Evolutionary conservation across 1,140 invertebrate genomes (phyloP).

Genomic region (Spodoptera frugiperda): DNA sequence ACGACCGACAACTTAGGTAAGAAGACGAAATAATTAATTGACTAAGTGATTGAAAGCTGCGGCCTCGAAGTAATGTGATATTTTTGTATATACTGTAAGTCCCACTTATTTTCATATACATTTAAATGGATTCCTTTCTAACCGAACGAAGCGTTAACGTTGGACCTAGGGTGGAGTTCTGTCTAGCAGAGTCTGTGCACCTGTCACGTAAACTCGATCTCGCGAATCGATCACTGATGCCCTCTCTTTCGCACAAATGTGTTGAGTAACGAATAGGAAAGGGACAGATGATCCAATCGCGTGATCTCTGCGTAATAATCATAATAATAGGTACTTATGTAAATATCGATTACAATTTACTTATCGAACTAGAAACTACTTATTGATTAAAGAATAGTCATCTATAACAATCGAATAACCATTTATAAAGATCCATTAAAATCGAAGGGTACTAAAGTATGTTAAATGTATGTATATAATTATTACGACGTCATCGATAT

Average conservation of each 20-base stretch:
- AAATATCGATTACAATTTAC: constrained; percentile 79
- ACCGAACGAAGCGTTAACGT: constrained; percentile 77
- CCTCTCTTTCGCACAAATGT: constrained; percentile 35
- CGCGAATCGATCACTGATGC: constrained; percentile 37
- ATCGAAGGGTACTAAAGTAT: constrained; percentile 84
- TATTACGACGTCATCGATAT: constrained; percentile 77
- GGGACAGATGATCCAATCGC: constrained; percentile 46
- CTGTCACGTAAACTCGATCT: constrained; percentile 35
- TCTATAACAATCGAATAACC: constrained; percentile 78
- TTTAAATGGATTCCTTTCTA: constrained; percentile 85
- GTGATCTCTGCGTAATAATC: constrained; percentile 55
- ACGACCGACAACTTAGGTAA: constrained; percentile 76
- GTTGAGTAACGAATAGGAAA: constrained; percentile 30
- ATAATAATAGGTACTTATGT: constrained; percentile 78
- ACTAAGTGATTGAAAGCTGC: constrained; percentile 85
- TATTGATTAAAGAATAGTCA: constrained; percentile 76
- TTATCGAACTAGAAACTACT: constrained; percentile 76
- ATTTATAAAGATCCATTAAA: constrained; percentile 79
- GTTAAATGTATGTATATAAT: constrained; percentile 71
- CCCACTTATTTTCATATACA: constrained; percentile 86
- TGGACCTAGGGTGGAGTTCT: constrained; percentile 69
- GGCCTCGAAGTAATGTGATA: constrained; percentile 86
- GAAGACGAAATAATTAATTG: constrained; percentile 79
- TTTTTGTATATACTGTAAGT: constrained; percentile 86
- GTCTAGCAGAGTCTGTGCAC: constrained; percentile 55